Percentiles rank a stretch among this genome's conserved stretches.
Evolutionary conservation across 2,888 invertebrate genomes (phyloP).

Genomic region (Chirona hameri): DNA sequence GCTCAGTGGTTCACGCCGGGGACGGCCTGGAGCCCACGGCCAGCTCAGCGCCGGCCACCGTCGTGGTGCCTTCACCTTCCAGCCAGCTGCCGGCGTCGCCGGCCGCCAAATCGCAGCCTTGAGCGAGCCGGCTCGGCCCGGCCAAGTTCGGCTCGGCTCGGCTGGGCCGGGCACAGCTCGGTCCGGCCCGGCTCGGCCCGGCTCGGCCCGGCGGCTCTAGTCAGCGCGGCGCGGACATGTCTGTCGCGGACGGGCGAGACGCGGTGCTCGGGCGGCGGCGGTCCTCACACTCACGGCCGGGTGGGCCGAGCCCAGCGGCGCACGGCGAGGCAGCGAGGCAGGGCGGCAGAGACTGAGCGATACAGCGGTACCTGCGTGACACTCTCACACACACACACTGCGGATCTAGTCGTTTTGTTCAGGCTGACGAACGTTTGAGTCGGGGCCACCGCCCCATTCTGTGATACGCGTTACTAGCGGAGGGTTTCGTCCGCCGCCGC

Average conservation of each 20-base stretch:
- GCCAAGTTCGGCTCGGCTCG: no score
- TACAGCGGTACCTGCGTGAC: background rate
- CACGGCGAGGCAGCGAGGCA: no score
- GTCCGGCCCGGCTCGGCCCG: background rate
- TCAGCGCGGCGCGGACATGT: background rate
- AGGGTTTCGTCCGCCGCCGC: background rate
- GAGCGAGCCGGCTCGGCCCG: background rate
- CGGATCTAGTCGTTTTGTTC: constrained; percentile 22
- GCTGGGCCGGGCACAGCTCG: no score
- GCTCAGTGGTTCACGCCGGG: constrained; percentile 55
- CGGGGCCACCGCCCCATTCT: constrained; percentile 7
- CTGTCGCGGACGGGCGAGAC: background rate
- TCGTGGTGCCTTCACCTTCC: background rate
- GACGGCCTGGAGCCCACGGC: constrained; percentile 49
- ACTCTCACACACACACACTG: background rate
- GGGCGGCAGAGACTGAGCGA: no score
- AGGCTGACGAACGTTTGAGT: background rate
- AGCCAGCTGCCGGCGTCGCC: constrained; percentile 29
- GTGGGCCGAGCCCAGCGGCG: no score
- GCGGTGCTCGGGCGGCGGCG: background rate
- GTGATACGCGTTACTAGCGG: constrained; percentile 5
- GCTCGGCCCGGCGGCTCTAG: background rate
- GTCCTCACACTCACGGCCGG: no score
- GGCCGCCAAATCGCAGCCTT: constrained; percentile 26
- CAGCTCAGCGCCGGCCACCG: constrained; percentile 14